Evolutionary conservation across 1,140 invertebrate genomes (phyloP).

Genomic region (Trichogramma pretiosum): DNA sequence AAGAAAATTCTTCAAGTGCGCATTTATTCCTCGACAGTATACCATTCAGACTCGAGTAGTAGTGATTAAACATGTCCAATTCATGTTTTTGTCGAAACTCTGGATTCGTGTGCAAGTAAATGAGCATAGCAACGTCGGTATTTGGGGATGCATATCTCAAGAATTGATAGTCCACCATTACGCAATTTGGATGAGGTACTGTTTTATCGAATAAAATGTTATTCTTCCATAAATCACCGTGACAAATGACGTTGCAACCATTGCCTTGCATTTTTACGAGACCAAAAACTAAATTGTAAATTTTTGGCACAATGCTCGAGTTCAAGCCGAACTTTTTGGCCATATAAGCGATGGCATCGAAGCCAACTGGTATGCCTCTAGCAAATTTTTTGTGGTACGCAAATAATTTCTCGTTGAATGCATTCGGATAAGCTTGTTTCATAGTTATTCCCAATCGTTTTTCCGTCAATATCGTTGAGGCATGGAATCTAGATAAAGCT

Average conservation of each 20-base stretch:
- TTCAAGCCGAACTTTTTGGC: neutral
- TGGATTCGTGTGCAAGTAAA: neutral
- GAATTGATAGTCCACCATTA: conserved; percentile 9
- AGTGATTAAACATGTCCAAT: neutral
- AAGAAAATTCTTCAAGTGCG: neutral
- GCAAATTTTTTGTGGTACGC: conserved; percentile 1
- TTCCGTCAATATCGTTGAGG: conserved; percentile 47
- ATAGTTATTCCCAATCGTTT: conserved; percentile 27
- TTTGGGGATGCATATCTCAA: conserved; percentile 5
- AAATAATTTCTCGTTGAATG: conserved; percentile 18
- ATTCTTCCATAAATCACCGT: conserved; percentile 10
- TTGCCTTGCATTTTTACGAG: neutral
- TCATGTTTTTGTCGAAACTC: neutral
- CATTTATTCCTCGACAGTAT: neutral
- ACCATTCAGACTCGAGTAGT: neutral
- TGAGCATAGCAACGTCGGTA: neutral
- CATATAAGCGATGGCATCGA: neutral
- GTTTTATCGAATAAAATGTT: conserved; percentile 2
- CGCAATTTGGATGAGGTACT: conserved; percentile 1
- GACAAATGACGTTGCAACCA: neutral
- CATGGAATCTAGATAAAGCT: conserved; percentile 48
- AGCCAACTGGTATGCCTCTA: neutral
- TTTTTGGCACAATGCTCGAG: neutral
- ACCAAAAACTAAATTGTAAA: neutral
- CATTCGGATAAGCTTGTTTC: conserved; percentile 20